These are phyloP conservation scores for Cuculus canorus DNA, from an alignment of 2,797 vertebrate species.

Conservation along the genomic window DNA sequence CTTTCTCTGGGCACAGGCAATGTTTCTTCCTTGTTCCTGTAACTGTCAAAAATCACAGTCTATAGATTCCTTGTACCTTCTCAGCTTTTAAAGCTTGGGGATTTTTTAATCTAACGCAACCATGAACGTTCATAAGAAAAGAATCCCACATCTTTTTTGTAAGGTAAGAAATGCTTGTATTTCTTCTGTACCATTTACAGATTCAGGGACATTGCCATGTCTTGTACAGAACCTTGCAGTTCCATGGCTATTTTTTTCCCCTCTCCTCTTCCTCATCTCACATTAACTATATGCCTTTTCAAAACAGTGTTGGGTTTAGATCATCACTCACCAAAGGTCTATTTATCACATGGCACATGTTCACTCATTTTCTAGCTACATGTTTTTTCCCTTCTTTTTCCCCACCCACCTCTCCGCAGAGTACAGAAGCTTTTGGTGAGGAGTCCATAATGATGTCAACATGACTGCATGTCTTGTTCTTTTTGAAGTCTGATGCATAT, in stretches of 20 bases:
- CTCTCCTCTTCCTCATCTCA: neutral
- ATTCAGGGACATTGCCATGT: neutral
- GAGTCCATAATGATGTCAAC: neutral
- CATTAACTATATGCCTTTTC: neutral
- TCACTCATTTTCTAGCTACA: neutral
- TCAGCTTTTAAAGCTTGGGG: no score
- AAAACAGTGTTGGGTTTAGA: neutral
- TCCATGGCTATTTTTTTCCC: neutral
- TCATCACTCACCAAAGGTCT: neutral
- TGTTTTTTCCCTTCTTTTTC: fast-evolving
- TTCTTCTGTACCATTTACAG: neutral
- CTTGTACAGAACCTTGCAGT: neutral
- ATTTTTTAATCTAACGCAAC: no score
- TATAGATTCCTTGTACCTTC: neutral
- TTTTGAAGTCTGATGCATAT: neutral
- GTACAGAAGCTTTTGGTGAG: neutral
- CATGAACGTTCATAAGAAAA: no score
- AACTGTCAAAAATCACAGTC: neutral
- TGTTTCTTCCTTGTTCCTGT: neutral
- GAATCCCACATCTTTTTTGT: neutral
- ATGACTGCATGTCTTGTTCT: neutral
- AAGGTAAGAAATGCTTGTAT: neutral
- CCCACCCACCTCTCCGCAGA: neutral
- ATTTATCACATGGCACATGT: neutral
- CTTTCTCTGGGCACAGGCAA: neutral